Base-by-base conservation (phyloP, 2,113 vertebrate genomes). In the Podarcis muralis region DNA sequence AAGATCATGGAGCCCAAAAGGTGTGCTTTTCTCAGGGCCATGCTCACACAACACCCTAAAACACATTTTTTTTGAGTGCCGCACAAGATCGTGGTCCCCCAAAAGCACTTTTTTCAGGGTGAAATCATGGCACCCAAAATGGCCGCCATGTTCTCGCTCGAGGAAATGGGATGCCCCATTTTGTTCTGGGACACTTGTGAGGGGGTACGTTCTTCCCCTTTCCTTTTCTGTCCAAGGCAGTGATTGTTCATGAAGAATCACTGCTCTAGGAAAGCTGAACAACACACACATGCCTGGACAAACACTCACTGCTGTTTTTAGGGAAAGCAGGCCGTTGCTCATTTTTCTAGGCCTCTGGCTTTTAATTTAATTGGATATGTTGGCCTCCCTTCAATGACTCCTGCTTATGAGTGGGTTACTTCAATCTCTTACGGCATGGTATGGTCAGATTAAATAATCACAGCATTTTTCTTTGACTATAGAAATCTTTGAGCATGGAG, bases 401-500 rank as follows among this genome's bases (percentile, higher is more conserved):
- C 32, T 62, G 71, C 22, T 79, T 80, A 18, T 87, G 65, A 80
- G 79, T 53, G 65, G 85, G 65, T 53, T 53, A 25, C 8, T 80
- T 68, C 53, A 87, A 86, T 80, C 35, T 69, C 59, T 40, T 48
- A 69, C 76, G 35, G 30, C 85, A 69, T 87, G 40, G 20, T 53
- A 69, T 22, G 9, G 76, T 79, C 76, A 69, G 40, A 69, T 69
- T 69, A 68, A 80, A 80, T 87, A 69, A 87, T 69, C n/a, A 53
- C 40, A 66, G 35, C 18, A 2, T 27, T 37, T 86, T 86, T 77
- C 74, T 86, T 68, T 43, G 37, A 79, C 62, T 57, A 57, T 35
- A 80, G 40, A 53, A 53, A 87, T 25, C 65, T 79, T 86, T 86
- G 75, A 86, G 68, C 75, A 79, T 69, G n/a, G 30, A 79, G 22